Base-by-base conservation (phyloP, 2,888 invertebrate genomes). In the Trichopria drosophilae region DNA sequence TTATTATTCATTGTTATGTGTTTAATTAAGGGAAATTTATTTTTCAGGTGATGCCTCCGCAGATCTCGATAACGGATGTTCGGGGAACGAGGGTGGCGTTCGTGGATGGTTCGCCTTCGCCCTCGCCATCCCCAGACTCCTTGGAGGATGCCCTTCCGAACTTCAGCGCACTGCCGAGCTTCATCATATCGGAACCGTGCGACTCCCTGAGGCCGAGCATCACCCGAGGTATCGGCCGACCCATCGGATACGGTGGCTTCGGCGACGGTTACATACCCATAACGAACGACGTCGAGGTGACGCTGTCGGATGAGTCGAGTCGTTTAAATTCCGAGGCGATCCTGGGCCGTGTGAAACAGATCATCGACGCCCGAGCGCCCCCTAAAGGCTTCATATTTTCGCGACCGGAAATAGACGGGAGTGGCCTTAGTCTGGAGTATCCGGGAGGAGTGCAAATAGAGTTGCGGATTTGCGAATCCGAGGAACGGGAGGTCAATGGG, bases 31-130 rank as follows among this genome's bases (percentile, higher is more conserved):
- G n/a, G n/a, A n/a, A n/a, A n/a, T n/a, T n/a, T n/a, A 50, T 52
- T 19, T 31, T 51, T 12, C 59, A 75, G 75, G 69, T 74, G 32
- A 93, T 94, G 0, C 93, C 78, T 31, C 93, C 95, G 0, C 93
- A 93, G 75, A 95, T 95, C 53, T 93, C 92, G 62, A 82, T 95
- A 7, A 95, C 95, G 0, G 94, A 95, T 71, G 93, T 93, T 43
- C 81, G 90, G 44, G 94, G 94, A 1, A 89, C 88, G 5, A 89
- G 90, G 75, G 84, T 90, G 0, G 90, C 90, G 0, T 68, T 90
- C 2, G 86, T 90, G 0, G 88, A 88, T 0, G 79, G 82, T 45
- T 83, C 84, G 2, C 88, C 88, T 0, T 87, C 88, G 0, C 87
- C 87, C 15, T 71, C 75, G 34, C 72, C 75, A 13, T 75, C 75